A percentile compares a stretch with the other conserved stretches of the same genome.
These are phyloP conservation scores for Potorous gilbertii DNA, from an alignment of 2,797 vertebrate genomes.

Conservation along the genomic window DNA sequence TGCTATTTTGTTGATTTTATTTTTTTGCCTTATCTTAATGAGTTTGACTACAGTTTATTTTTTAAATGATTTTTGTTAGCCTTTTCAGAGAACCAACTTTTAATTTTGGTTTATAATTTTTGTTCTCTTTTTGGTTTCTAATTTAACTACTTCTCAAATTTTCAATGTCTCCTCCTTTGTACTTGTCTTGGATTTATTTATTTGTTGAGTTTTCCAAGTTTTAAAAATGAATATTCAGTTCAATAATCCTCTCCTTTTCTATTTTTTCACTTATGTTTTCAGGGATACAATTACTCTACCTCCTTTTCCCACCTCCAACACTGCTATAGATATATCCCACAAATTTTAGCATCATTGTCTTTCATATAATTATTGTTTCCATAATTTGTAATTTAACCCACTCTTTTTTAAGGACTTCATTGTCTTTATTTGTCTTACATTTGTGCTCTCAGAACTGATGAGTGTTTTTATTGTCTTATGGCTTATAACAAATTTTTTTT, in stretches of 20 bases:
- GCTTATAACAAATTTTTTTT: too few species aligned
- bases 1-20: neutral
- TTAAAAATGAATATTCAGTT: neutral
- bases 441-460: neutral
- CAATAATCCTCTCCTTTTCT: neutral
- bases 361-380: neutral
- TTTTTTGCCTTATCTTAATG: neutral
- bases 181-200: neutral
- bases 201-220: neutral
- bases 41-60: neutral
- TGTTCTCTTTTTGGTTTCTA: neutral
- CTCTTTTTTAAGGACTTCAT: neutral
- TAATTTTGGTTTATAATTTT: neutral
- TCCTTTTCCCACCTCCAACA: neutral
- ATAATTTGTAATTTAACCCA: neutral
- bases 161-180: neutral
- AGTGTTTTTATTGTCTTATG: too few species aligned
- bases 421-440: neutral
- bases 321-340: neutral
- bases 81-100: neutral
- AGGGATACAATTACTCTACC: neutral
- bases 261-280: neutral
- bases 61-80: neutral
- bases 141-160: neutral
- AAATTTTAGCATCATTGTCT: neutral